Evolutionary conservation across 2,113 vertebrate genomes (phyloP), one percentile per base, ranked within the genome.

Genomic region (Cheilinus undulatus): DNA sequence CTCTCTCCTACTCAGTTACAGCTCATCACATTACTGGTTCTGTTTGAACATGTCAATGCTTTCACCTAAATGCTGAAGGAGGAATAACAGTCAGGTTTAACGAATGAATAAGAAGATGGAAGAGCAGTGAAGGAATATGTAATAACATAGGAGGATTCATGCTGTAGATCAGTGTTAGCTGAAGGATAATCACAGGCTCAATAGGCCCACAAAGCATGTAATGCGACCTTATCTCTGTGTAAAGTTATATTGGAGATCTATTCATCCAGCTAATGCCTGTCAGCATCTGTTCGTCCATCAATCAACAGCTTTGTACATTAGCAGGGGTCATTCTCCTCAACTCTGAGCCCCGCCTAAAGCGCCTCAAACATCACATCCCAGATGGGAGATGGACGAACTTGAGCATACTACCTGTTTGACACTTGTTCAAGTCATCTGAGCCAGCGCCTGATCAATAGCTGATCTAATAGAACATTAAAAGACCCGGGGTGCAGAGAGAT

Each of bases 401-500:
- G 62, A 70, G 76, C 77, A 73, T 28, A 58, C 80, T 89, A 86
- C 78, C 80, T 86, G 69, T 60, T 56, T 6, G 7, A 86, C 85
- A 82, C 80, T 88, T 87, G 89, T 89, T 80, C 69, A 63, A 83
- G 89, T 82, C 79, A 87, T 87, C 59, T 74, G 79, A 90, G 88
- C 83, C 83, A 65, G 65, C 3, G 20, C 61, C 76, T 86, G 89
- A 92, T 92, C 90, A 87, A 90, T 91, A 91, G 75, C 56, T 73
- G 70, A 88, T 84, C 85, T 89, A 82, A 90, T 90, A 75, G 84
- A 82, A 91, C 86, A 90, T 85, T 89, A 85, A 87, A 84, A 74
- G 83, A 76, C 70, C 74, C 11, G 73, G 85, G 80, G 32, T 1
- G 17, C 58, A 72, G 65, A 71, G 52, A 78, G 69, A 83, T 56